phyloP scores from a whole-genome alignment of 2,797 vertebrate genomes.

The Arrhamphus sclerolepis region DNA sequence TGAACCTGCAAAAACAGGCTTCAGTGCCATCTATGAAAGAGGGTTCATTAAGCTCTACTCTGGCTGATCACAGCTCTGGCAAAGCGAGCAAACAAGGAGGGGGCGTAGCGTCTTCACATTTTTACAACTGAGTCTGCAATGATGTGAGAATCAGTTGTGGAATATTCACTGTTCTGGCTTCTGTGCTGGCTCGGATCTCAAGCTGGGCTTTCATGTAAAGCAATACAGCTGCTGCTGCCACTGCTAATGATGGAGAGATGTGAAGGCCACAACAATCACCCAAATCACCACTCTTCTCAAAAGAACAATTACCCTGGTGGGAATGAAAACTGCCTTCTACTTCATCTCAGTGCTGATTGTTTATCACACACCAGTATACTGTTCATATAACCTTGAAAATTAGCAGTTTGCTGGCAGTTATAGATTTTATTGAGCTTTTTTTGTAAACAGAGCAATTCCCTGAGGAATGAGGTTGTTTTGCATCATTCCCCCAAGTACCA shows the following conservation, averaged over 20 bases:
- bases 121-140: constrained; percentile 40
- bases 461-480: constrained; percentile 59
- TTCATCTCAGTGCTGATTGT: constrained; percentile 35
- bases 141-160: constrained; percentile 71
- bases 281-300: constrained; percentile 53
- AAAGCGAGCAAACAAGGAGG: constrained; percentile 55
- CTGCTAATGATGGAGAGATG: constrained; percentile 48
- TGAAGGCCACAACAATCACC: constrained; percentile 55
- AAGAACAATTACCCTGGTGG: constrained; percentile 65
- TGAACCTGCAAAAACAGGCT: constrained; percentile 72
- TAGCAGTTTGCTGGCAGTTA: constrained; percentile 58
- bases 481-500: constrained; percentile 37
- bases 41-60: constrained; percentile 73
- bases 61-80: constrained; percentile 69
- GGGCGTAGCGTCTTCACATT: constrained; percentile 56
- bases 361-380: constrained; percentile 49
- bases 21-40: constrained; percentile 62
- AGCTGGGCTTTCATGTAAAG: constrained; percentile 64
- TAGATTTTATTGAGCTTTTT: constrained; percentile 54
- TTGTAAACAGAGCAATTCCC: constrained; percentile 50
- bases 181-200: constrained; percentile 49
- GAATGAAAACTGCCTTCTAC: constrained; percentile 33
- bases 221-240: constrained; percentile 42
- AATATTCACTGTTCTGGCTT: constrained; percentile 62
- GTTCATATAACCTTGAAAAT: constrained; percentile 70